Evolutionary conservation across 2,113 vertebrate genomes (phyloP).

Genomic region (Ceratotherium simum): DNA sequence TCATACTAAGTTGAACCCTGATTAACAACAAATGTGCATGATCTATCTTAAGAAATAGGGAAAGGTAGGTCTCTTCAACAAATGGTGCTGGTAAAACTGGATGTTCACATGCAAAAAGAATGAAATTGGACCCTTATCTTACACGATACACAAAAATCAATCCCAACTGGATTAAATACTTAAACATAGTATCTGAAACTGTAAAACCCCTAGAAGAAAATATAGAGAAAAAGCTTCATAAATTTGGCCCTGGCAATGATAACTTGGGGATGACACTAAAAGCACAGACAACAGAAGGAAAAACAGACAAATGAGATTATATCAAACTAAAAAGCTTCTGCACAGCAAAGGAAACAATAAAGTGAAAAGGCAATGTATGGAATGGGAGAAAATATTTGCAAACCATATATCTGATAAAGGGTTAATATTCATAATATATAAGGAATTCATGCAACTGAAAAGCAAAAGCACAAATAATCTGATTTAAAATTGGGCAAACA

Average conservation of each 20-base stretch:
- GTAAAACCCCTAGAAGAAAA: neutral
- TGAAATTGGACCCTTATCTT: neutral
- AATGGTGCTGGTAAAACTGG: neutral
- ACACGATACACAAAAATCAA: neutral
- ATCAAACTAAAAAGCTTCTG: neutral
- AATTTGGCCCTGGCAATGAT: neutral
- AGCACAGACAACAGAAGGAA: neutral
- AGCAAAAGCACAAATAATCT: neutral
- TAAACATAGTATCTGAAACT: neutral
- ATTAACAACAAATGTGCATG: neutral
- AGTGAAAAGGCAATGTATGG: neutral
- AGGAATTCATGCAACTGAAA: neutral
- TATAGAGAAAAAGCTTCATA: neutral
- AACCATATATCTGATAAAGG: neutral
- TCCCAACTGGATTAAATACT: neutral
- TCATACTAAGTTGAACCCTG: neutral
- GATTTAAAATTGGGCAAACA: neutral
- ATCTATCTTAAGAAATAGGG: neutral
- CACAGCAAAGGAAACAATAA: neutral
- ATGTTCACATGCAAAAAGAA: neutral
- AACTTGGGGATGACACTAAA: neutral
- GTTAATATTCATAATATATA: neutral
- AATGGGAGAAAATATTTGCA: neutral
- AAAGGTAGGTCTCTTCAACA: neutral
- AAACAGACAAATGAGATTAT: neutral